Percentiles rank a stretch among this genome's conserved stretches.
Conservation (phyloP, 92 coral and sea anemone species). For the Chrysogorgia sp. region DNA sequence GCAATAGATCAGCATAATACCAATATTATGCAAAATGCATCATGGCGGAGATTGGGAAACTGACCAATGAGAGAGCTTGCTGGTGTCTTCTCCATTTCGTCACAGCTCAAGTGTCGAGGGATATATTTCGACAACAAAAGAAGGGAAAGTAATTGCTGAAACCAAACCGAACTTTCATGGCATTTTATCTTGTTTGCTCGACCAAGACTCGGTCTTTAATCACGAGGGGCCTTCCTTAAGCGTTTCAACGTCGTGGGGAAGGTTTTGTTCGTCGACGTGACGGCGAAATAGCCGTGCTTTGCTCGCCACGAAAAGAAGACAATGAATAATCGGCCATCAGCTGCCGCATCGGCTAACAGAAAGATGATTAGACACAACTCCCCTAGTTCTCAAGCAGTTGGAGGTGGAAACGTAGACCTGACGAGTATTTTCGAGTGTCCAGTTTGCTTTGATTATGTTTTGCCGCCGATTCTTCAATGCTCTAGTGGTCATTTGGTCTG, state of each 20-base stretch:
- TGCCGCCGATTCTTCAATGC: slow-evolving; percentile 97
- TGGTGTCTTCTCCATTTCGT: background rate
- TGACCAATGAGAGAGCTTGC: slow-evolving; percentile 26
- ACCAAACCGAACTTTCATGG: slow-evolving; percentile 32
- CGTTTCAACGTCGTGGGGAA: background rate
- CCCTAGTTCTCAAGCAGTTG: slow-evolving; percentile 63
- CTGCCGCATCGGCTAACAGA: slow-evolving; percentile 40
- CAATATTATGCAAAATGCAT: background rate
- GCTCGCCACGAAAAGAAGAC: background rate
- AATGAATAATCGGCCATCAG: slow-evolving; percentile 50
- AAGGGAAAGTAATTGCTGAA: slow-evolving; percentile 9
- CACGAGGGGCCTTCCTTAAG: background rate
- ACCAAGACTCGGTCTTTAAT: background rate
- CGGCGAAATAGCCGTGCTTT: slow-evolving; percentile 8
- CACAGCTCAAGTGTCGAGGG: slow-evolving; percentile 27
- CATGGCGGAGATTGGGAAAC: background rate
- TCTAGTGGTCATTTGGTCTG: slow-evolving; percentile 99
- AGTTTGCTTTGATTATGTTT: slow-evolving; percentile 96
- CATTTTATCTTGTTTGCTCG: slow-evolving; percentile 10
- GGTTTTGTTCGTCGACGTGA: background rate
- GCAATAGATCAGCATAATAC: background rate
- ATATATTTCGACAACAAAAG: slow-evolving; percentile 6
- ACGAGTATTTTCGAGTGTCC: slow-evolving; percentile 99
- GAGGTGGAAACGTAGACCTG: slow-evolving; percentile 94
- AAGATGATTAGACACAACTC: slow-evolving; percentile 45